A percentile compares a stretch with the other conserved stretches of the same genome.
Evolutionary conservation across 2,113 vertebrate genomes (phyloP).

Genomic region (Hyperoodon ampullatus): DNA sequence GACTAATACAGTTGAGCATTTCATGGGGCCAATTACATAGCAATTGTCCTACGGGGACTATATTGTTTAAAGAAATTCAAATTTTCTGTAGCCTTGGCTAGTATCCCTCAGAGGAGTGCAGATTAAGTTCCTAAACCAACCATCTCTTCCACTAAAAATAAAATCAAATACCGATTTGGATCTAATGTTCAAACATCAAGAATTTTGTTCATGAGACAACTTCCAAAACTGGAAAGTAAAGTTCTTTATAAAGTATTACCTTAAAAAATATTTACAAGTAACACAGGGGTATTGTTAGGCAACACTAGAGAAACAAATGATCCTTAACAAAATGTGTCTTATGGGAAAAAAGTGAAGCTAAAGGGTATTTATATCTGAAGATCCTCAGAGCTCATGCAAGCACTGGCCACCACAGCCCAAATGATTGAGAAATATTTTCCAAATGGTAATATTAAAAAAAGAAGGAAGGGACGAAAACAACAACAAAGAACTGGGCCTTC

Average conservation of each 20-base stretch:
- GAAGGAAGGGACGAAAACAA: not conserved
- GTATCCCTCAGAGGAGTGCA: not conserved
- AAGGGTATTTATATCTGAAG: not conserved
- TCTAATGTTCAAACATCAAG: slow-evolving; percentile 42
- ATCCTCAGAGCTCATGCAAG: not conserved
- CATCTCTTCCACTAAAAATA: slow-evolving; percentile 7
- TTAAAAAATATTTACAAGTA: slow-evolving; percentile 46
- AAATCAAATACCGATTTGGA: slow-evolving; percentile 53
- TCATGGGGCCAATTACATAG: slow-evolving; percentile 8
- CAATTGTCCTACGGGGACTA: not conserved
- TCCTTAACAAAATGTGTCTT: not conserved
- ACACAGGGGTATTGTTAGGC: not conserved
- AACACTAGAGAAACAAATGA: slow-evolving; percentile 15
- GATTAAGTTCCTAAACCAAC: slow-evolving; percentile 21
- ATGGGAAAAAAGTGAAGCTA: not conserved
- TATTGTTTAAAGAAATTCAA: slow-evolving; percentile 42
- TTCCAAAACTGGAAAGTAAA: not conserved
- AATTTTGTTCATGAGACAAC: slow-evolving; percentile 22
- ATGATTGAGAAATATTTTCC: slow-evolving; percentile 32
- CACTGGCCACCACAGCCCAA: not conserved
- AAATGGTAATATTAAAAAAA: not conserved
- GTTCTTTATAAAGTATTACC: not conserved
- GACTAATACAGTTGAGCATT: not conserved
- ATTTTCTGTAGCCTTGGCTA: slow-evolving; percentile 29
- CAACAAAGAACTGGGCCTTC: not conserved